Conservation (phyloP, 2,888 invertebrate species). For the Charanyca ferruginea region DNA sequence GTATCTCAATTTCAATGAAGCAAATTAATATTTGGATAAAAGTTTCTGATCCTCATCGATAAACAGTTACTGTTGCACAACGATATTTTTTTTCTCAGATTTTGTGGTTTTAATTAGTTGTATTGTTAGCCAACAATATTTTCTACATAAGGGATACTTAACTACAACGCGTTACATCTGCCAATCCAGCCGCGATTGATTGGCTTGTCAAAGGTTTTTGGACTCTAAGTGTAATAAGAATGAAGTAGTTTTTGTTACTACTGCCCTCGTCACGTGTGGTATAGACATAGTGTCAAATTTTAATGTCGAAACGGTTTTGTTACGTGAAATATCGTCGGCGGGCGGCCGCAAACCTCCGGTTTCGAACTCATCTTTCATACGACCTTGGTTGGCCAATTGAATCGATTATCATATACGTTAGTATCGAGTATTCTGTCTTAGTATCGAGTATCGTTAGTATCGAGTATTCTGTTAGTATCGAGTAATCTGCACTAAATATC, state of each 20-base stretch:
- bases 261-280: conserved; percentile 71
- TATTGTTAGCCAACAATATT: conserved; percentile 84
- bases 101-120: conserved; percentile 81
- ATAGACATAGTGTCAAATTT: conserved; percentile 85
- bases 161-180: conserved; percentile 81
- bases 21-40: conserved; percentile 71
- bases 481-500: no score
- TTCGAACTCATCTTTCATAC: conserved; percentile 82
- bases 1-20: conserved; percentile 71
- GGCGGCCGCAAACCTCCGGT: conserved; percentile 74
- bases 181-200: conserved; percentile 63
- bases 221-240: conserved; percentile 68
- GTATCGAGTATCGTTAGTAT: conserved; percentile 45
- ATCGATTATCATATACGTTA: conserved; percentile 57
- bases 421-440: conserved; percentile 44
- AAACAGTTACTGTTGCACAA: conserved; percentile 69
- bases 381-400: conserved; percentile 78
- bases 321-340: conserved; percentile 80
- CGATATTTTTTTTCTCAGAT: conserved; percentile 77
- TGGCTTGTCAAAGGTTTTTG: conserved; percentile 69
- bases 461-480: no score
- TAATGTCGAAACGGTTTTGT: conserved; percentile 83
- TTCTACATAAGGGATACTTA: conserved; percentile 74
- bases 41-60: conserved; percentile 69
- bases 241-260: conserved; percentile 72